phyloP scores from a whole-genome alignment of 2,113 vertebrate species.

The Recurvirostra avosetta region DNA sequence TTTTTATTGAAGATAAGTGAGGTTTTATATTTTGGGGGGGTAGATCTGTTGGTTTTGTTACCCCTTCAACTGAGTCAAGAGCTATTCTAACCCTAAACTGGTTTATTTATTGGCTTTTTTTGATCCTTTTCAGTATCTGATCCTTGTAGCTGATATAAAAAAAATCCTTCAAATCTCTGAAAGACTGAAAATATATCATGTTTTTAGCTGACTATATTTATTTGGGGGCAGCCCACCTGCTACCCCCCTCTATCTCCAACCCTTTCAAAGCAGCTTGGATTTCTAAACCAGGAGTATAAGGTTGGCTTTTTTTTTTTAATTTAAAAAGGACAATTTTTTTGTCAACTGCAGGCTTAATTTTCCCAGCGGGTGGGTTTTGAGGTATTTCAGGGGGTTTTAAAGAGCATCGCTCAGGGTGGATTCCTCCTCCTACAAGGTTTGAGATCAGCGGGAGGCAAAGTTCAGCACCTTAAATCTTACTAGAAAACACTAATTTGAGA shows the following conservation, averaged over 20 bases:
- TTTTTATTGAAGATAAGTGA: accelerated
- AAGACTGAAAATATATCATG: too few relatives aligned
- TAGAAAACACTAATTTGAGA: background rate
- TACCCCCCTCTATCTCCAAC: too few relatives aligned
- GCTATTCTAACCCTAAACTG: background rate
- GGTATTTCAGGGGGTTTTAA: background rate
- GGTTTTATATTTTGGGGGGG: accelerated
- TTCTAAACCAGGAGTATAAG: background rate
- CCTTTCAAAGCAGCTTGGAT: background rate
- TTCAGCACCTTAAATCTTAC: background rate
- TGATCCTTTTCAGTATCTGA: background rate
- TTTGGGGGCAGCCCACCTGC: background rate
- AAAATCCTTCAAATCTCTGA: too few relatives aligned
- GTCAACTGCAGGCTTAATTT: background rate
- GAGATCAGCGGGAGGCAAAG: background rate
- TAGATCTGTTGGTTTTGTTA: background rate
- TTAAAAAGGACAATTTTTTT: too few relatives aligned
- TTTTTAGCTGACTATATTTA: too few relatives aligned
- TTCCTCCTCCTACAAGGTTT: background rate
- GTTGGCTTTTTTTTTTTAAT: background rate
- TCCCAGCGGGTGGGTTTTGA: background rate
- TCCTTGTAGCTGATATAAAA: accelerated
- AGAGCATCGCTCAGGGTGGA: background rate
- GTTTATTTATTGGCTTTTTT: background rate
- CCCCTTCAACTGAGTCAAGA: accelerated